Percentiles rank a stretch among this genome's conserved stretches.
phyloP scores from a whole-genome alignment of 2,888 invertebrate genomes.

The Anthrax anthrax region DNA sequence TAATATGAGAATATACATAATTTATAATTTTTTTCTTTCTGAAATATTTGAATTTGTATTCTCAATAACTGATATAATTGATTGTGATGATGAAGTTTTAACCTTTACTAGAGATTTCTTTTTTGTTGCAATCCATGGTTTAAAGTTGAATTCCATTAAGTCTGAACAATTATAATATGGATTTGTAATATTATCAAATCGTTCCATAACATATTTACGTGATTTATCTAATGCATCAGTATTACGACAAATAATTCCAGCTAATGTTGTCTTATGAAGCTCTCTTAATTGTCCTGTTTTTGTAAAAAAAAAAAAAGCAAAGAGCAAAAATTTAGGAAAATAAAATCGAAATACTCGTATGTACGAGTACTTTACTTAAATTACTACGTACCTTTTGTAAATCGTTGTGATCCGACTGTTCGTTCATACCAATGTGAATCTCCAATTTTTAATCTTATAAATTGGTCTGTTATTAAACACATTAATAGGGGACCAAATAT shows the following conservation, averaged over 20 bases:
- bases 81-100: background rate
- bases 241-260: constrained; percentile 63
- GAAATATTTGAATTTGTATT: background rate
- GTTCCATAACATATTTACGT: constrained; percentile 57
- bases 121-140: constrained; percentile 39
- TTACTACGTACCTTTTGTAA: constrained; percentile 43
- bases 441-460: constrained; percentile 60
- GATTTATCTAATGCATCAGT: constrained; percentile 48
- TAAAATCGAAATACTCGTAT: background rate
- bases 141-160: constrained; percentile 42
- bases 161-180: constrained; percentile 48
- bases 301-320: constrained; percentile 1
- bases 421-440: constrained; percentile 87
- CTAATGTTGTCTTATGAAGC: constrained; percentile 60
- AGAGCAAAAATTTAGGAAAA: background rate
- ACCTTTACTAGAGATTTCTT: background rate
- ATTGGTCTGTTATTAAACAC: constrained; percentile 76
- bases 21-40: background rate
- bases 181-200: constrained; percentile 39
- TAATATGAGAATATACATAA: too few species aligned
- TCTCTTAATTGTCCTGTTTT: constrained; percentile 58
- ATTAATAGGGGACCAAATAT: constrained; percentile 74
- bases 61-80: background rate
- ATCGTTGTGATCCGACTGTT: constrained; percentile 45
- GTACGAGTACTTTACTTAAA: background rate